Evolutionary conservation across 1,140 invertebrate species (phyloP).

Genomic region (Vollenhovia emeryi): DNA sequence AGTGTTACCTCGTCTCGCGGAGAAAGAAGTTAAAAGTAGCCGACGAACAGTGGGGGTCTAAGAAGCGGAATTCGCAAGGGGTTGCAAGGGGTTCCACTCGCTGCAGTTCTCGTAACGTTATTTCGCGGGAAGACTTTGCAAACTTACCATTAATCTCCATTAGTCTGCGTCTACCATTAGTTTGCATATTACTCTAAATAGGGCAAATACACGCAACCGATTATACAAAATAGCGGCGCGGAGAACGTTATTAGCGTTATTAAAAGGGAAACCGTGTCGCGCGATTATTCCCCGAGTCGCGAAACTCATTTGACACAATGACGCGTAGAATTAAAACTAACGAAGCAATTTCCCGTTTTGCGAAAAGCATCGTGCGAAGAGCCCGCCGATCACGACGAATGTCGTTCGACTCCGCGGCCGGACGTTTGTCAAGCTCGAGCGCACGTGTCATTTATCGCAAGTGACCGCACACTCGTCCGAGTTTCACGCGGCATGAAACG

Average conservation of each 20-base stretch:
- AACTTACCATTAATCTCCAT: conserved; percentile 4
- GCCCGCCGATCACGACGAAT: background rate
- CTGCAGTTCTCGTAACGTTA: background rate
- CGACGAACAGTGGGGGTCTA: background rate
- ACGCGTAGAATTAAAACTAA: background rate
- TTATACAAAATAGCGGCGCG: background rate
- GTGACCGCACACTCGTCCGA: background rate
- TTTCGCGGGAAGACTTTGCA: background rate
- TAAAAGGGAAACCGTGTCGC: background rate
- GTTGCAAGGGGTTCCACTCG: background rate
- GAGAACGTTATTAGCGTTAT: background rate
- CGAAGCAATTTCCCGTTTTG: conserved; percentile 14
- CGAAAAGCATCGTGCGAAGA: background rate
- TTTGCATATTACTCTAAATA: background rate
- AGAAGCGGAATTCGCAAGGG: background rate
- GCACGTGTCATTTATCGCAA: conserved; percentile 11
- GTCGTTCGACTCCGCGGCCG: background rate
- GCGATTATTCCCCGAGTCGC: background rate
- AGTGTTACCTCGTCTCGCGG: background rate
- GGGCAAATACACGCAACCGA: background rate
- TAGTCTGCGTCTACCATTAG: background rate
- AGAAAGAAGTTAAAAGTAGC: conserved; percentile 3
- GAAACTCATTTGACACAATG: background rate
- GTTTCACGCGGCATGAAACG: background rate
- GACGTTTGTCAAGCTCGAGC: background rate